Conservation (phyloP, 2,113 vertebrate genomes). For the Gasterosteus nipponicus region DNA sequence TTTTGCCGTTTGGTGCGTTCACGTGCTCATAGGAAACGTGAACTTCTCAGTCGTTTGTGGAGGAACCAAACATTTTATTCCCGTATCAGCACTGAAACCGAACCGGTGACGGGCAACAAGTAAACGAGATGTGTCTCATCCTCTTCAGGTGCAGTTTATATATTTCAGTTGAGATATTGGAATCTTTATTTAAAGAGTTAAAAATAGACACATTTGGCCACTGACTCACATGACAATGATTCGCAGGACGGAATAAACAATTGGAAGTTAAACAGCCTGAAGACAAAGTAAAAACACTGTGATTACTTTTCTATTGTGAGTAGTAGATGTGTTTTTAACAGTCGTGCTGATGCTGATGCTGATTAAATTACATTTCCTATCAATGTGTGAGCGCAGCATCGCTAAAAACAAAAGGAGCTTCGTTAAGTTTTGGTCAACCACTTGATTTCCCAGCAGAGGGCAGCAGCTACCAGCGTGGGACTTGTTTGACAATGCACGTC, state of each 20-base stretch:
- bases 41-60: background rate
- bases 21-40: background rate
- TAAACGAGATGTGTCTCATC: background rate
- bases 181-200: background rate
- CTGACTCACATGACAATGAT: background rate
- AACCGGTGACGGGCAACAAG: background rate
- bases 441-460: constrained; percentile 59
- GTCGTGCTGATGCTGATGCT: background rate
- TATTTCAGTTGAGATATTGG: background rate
- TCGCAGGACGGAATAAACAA: background rate
- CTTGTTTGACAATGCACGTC: constrained; percentile 2
- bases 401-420: background rate
- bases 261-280: background rate
- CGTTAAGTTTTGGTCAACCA: background rate
- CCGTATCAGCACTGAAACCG: background rate
- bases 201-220: background rate
- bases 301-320: background rate
- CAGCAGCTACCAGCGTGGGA: constrained; percentile 55
- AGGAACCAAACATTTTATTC: background rate
- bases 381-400: background rate
- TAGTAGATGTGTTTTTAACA: background rate
- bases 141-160: background rate
- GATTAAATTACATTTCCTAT: too few relatives aligned
- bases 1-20: background rate
- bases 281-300: background rate